Conservation (phyloP, 23 tunicate genomes). For the Halocynthia aurantium region DNA sequence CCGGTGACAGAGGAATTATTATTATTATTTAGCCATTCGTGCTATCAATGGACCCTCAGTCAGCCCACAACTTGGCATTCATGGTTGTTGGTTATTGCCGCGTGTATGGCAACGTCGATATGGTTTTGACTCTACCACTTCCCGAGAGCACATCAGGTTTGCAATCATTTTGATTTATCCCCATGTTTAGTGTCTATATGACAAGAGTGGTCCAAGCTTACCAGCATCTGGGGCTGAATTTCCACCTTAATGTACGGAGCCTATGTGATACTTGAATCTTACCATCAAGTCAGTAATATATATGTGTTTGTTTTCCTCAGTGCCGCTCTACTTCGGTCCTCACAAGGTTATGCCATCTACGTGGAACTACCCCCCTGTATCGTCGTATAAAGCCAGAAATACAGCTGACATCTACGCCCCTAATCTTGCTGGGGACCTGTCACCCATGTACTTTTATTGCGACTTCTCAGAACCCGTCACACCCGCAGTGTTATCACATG, state of each 20-base stretch:
- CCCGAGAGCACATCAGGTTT: constrained; percentile 32
- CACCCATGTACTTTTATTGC: constrained; percentile 33
- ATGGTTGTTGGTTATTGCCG: constrained; percentile 87
- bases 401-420: background rate
- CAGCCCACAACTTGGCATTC: constrained; percentile 68
- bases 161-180: background rate
- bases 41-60: constrained; percentile 56
- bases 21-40: background rate
- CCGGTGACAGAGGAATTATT: background rate
- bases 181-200: too few relatives aligned
- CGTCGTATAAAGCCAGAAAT: background rate
- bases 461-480: constrained; percentile 72
- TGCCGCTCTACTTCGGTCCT: constrained; percentile 64
- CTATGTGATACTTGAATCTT: background rate
- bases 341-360: constrained; percentile 59
- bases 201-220: too few relatives aligned
- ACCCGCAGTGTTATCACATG: constrained; percentile 34
- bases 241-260: background rate
- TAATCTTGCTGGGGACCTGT: background rate
- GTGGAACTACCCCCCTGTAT: constrained; percentile 71
- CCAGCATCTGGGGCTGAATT: too few relatives aligned
- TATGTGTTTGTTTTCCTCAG: constrained; percentile 19
- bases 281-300: background rate
- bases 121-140: constrained; percentile 75
- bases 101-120: constrained; percentile 47